A percentile compares a stretch with the other conserved stretches of the same genome.
Evolutionary conservation across 1,140 invertebrate genomes (phyloP).

Genomic region (Sweltsa coloradensis): DNA sequence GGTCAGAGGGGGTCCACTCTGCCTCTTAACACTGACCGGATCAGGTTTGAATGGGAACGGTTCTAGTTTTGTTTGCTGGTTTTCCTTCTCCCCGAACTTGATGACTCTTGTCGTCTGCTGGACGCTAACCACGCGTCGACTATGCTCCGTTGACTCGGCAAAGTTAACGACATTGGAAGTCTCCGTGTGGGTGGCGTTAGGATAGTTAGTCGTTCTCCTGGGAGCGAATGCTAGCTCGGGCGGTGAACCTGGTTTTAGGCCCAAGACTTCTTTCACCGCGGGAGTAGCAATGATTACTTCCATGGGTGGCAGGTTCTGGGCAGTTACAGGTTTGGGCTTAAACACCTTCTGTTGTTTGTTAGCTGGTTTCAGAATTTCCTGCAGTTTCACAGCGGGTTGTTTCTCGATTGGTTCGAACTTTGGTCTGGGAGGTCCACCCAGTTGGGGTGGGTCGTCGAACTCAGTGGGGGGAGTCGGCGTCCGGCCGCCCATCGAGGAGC

Average conservation of each 20-base stretch:
- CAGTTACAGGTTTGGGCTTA: conserved; percentile 33
- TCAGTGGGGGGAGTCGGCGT: conserved; percentile 39
- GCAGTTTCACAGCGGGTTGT: conserved; percentile 23
- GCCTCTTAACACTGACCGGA: conserved; percentile 17
- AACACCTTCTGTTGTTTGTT: conserved; percentile 28
- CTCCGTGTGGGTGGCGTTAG: conserved; percentile 46
- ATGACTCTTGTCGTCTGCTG: conserved; percentile 55
- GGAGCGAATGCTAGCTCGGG: conserved; percentile 43
- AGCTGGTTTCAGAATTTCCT: conserved; percentile 22
- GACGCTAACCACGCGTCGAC: conserved; percentile 47
- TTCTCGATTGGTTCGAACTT: conserved; percentile 44
- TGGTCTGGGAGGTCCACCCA: conserved; percentile 33
- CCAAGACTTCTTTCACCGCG: conserved; percentile 24
- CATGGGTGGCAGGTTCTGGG: conserved; percentile 24
- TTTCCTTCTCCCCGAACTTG: conserved; percentile 41
- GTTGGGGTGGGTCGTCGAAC: conserved; percentile 37
- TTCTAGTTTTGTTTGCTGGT: conserved; percentile 26
- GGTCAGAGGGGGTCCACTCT: conserved; percentile 32
- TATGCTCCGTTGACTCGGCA: conserved; percentile 51
- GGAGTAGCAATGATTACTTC: conserved; percentile 26
- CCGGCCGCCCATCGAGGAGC: conserved; percentile 9
- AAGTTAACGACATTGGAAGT: conserved; percentile 52
- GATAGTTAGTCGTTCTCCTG: conserved; percentile 29
- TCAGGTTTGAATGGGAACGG: conserved; percentile 35
- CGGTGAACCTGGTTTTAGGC: conserved; percentile 41